Evolutionary conservation across 1,140 invertebrate species (phyloP).

Genomic region (Bombus soroeensis): DNA sequence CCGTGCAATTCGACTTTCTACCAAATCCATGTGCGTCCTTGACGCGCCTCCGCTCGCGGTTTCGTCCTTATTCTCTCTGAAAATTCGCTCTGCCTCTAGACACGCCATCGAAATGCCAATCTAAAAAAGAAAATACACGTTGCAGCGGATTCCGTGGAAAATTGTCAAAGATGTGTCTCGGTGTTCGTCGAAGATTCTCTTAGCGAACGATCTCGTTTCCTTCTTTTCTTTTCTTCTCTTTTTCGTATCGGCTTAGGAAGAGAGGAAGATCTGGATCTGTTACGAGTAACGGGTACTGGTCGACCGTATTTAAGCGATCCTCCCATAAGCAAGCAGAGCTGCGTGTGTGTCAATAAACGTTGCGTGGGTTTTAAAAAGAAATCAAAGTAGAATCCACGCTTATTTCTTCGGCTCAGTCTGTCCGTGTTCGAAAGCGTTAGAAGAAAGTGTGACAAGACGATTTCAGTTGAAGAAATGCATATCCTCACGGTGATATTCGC

Average conservation of each 20-base stretch:
- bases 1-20: constrained; percentile 18
- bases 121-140: neutral
- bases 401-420: constrained; percentile 22
- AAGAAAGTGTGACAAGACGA: neutral
- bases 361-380: constrained; percentile 43
- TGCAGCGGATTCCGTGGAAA: too few relatives aligned
- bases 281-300: constrained; percentile 60
- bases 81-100: neutral
- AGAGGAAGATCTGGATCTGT: constrained; percentile 58
- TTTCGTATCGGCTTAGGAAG: constrained; percentile 25
- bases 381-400: constrained; percentile 28
- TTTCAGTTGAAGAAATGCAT: constrained; percentile 21
- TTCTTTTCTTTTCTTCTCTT: neutral
- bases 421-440: neutral
- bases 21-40: neutral
- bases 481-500: neutral
- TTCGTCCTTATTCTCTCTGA: neutral
- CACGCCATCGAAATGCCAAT: neutral
- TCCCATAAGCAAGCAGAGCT: constrained; percentile 17
- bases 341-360: constrained; percentile 1
- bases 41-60: neutral
- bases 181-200: neutral
- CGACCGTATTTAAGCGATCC: constrained; percentile 36
- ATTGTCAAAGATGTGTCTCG: fast-evolving
- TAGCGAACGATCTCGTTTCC: neutral